These are phyloP conservation scores for Dicerorhinus sumatrensis DNA, from an alignment of 2,113 vertebrate species.

Conservation along the genomic window DNA sequence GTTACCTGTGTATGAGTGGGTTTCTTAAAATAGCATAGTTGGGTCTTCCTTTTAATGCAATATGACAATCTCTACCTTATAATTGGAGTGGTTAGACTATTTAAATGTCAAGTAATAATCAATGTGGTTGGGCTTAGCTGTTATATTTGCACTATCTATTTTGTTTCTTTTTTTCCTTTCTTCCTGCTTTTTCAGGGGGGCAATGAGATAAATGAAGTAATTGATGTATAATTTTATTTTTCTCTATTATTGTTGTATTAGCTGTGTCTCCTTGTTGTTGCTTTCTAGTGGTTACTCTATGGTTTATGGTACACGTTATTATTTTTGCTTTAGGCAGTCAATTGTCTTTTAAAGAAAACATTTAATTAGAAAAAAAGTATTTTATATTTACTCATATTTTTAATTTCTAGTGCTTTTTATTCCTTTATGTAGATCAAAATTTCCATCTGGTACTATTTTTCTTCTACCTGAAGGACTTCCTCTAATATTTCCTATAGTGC, in stretches of 20 bases:
- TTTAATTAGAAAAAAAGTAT: neutral
- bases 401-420: neutral
- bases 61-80: neutral
- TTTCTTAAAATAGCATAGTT: neutral
- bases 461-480: neutral
- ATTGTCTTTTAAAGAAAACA: constrained; percentile 15
- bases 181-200: neutral
- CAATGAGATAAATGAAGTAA: neutral
- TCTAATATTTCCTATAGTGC: neutral
- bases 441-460: neutral
- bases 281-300: neutral
- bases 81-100: neutral
- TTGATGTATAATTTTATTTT: neutral
- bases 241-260: neutral
- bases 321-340: neutral
- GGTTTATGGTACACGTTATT: neutral
- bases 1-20: neutral
- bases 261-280: neutral
- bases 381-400: neutral
- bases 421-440: neutral
- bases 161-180: neutral
- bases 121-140: neutral
- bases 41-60: neutral
- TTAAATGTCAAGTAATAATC: neutral
- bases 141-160: neutral